Conservation (phyloP, 35 echinoderm and acorn worm genomes). For the Stichopus chloronotus region DNA sequence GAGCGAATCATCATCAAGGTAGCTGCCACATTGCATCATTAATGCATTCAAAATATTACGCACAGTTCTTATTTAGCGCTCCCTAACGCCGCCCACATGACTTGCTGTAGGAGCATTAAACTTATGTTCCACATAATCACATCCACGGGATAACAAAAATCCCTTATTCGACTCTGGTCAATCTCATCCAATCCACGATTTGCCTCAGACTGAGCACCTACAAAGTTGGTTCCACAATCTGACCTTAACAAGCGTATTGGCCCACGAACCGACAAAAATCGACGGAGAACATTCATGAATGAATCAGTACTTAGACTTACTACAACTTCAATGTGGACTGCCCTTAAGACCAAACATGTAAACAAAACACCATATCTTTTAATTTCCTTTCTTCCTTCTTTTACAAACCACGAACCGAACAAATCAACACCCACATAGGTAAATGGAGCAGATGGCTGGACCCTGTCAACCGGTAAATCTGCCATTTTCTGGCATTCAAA, state of each 20-base stretch:
- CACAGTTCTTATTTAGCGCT: background rate
- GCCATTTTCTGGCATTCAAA: slow-evolving; percentile 53
- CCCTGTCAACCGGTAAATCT: slow-evolving; percentile 42
- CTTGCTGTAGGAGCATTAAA: background rate
- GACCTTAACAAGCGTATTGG: background rate
- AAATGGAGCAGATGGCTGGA: slow-evolving; percentile 39
- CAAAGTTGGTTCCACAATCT: background rate
- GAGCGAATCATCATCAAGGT: background rate
- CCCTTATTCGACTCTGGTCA: slow-evolving; percentile 22
- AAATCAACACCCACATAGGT: slow-evolving; percentile 42
- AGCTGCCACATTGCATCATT: background rate
- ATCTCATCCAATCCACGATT: background rate
- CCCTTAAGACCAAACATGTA: slow-evolving; percentile 41
- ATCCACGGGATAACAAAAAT: slow-evolving; percentile 25
- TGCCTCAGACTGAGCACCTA: background rate
- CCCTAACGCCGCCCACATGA: slow-evolving; percentile 21
- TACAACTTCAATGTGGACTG: slow-evolving; percentile 38
- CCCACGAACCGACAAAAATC: background rate
- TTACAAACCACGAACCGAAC: slow-evolving; percentile 24
- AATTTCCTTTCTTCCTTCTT: slow-evolving; percentile 12
- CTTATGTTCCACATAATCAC: slow-evolving; percentile 11
- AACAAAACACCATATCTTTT: slow-evolving; percentile 55
- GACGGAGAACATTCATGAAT: slow-evolving; percentile 32
- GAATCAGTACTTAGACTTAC: slow-evolving; percentile 14
- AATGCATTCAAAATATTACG: background rate